Evolutionary conservation across 1,140 invertebrate genomes (phyloP).

Genomic region (Heliconius eleuchia): DNA sequence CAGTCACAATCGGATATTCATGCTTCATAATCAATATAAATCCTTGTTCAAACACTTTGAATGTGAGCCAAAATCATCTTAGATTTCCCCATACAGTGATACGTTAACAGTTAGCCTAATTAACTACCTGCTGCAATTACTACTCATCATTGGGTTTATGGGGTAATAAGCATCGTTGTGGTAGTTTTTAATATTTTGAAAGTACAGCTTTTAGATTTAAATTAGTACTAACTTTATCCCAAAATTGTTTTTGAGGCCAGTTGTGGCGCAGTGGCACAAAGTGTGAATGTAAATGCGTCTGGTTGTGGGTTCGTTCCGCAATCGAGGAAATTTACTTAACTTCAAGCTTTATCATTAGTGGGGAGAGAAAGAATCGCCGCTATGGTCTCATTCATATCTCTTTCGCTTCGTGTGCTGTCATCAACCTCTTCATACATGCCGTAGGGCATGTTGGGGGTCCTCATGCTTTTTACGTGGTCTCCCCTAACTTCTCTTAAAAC

Average conservation of each 20-base stretch:
- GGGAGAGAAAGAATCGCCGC: no score
- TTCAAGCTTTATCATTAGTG: no score
- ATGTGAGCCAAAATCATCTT: conserved; percentile 11
- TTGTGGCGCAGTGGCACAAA: no score
- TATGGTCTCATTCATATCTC: no score
- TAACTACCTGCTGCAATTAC: conserved; percentile 12
- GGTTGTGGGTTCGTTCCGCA: no score
- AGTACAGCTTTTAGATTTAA: background rate
- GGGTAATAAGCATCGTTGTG: background rate
- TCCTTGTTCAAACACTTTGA: conserved; percentile 2
- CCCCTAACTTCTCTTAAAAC: no score
- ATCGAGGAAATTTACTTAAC: no score
- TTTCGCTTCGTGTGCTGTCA: no score
- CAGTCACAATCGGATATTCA: background rate
- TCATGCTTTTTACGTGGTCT: no score
- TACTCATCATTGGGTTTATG: conserved; percentile 11
- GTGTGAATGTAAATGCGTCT: no score
- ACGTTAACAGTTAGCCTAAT: conserved; percentile 15
- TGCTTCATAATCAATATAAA: conserved; percentile 1
- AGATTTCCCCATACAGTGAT: conserved; percentile 11
- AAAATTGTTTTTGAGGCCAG: background rate
- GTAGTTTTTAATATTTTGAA: background rate
- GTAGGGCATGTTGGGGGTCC: no score
- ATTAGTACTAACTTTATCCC: background rate
- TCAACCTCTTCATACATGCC: no score